Conservation (phyloP, 2,113 vertebrate species). For the Poeciliopsis occidentalis region DNA sequence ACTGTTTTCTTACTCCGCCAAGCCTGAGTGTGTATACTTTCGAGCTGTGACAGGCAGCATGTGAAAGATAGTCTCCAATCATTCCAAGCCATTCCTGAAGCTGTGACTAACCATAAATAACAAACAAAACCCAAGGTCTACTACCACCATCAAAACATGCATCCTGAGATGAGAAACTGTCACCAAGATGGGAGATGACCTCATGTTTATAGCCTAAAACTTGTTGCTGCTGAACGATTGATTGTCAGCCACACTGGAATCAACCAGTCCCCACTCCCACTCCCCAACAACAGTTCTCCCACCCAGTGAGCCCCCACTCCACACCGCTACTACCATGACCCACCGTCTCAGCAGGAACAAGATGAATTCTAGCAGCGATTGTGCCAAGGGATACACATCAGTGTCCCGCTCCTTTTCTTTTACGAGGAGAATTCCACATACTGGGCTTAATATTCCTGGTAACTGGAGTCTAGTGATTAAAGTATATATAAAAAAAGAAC, state of each 20-base stretch:
- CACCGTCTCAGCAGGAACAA: slow-evolving; percentile 60
- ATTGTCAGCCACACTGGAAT: slow-evolving; percentile 60
- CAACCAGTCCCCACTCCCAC: slow-evolving; percentile 2
- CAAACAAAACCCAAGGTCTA: slow-evolving; percentile 82
- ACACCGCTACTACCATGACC: slow-evolving; percentile 17
- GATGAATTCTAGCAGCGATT: slow-evolving; percentile 68
- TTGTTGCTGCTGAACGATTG: slow-evolving; percentile 80
- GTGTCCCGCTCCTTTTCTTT: slow-evolving; percentile 64
- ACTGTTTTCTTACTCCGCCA: slow-evolving; percentile 7
- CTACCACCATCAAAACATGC: slow-evolving; percentile 54
- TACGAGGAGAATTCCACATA: slow-evolving; percentile 78
- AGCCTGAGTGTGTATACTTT: slow-evolving; percentile 38
- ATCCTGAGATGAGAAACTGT: slow-evolving; percentile 76
- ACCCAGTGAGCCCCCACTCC: not conserved
- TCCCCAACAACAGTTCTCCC: not conserved
- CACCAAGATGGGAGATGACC: slow-evolving; percentile 72
- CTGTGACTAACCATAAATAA: slow-evolving; percentile 82
- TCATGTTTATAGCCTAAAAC: slow-evolving; percentile 79
- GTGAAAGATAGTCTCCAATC: slow-evolving; percentile 73
- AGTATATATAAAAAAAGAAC: slow-evolving; percentile 79
- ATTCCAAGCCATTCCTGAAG: slow-evolving; percentile 73
- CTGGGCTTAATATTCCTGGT: slow-evolving; percentile 75
- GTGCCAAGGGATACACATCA: slow-evolving; percentile 76
- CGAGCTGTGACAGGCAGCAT: slow-evolving; percentile 46
- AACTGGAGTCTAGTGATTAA: slow-evolving; percentile 82